Evolutionary conservation across 2,797 vertebrate species (phyloP).

Genomic region (Sibirionetta formosa): DNA sequence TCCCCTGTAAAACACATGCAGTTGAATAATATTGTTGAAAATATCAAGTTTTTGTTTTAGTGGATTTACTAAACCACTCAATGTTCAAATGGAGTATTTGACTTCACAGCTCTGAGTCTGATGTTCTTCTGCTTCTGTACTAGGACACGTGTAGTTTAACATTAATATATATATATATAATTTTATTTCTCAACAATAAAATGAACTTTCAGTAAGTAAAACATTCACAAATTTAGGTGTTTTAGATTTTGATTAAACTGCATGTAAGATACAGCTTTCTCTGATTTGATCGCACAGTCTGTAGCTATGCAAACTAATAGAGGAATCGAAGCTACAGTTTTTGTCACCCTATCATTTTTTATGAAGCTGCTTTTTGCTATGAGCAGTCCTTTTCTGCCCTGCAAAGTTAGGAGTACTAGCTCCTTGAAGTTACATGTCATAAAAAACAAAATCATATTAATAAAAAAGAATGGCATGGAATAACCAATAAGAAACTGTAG

Average conservation of each 20-base stretch:
- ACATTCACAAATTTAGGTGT: neutral
- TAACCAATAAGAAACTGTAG: neutral
- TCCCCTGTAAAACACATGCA: neutral
- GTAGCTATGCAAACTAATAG: neutral
- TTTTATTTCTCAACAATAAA: neutral
- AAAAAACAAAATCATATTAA: neutral
- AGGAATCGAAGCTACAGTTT: neutral
- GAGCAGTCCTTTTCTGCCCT: neutral
- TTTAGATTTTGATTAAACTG: neutral
- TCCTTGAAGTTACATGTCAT: neutral
- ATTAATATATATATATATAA: too few species aligned
- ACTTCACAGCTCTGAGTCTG: neutral
- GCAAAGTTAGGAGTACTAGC: neutral
- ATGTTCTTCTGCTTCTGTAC: neutral
- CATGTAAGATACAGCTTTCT: neutral
- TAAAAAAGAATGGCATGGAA: neutral
- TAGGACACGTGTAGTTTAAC: neutral
- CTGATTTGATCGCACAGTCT: neutral
- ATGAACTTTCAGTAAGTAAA: neutral
- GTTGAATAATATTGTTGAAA: neutral
- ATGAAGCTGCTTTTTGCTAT: neutral
- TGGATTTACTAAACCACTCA: neutral
- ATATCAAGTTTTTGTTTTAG: neutral
- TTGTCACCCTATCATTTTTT: neutral
- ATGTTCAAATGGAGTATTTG: neutral